Percentiles rank a stretch among this genome's conserved stretches.
These are phyloP conservation scores for Bilobella aurantiaca DNA, from an alignment of 1,140 invertebrate species.

Conservation along the genomic window DNA sequence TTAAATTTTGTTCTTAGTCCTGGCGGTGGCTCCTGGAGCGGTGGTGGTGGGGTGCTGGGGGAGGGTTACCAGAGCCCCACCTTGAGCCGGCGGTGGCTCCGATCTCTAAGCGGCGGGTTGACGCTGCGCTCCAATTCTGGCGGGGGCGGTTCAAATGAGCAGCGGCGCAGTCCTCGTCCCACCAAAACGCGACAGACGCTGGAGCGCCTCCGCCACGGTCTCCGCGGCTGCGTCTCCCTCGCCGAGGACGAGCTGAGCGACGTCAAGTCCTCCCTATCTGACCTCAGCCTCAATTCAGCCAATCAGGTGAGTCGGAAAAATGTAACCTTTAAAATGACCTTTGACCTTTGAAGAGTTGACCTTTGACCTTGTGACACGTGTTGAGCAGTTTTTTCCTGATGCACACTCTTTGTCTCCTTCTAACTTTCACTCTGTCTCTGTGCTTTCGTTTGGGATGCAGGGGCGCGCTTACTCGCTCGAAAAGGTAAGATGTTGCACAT, in stretches of 20 bases:
- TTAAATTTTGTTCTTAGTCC: no score
- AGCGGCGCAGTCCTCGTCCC: not conserved
- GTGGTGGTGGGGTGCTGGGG: not conserved
- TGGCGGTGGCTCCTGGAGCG: not conserved
- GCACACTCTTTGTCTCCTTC: not conserved
- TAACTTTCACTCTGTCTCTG: not conserved
- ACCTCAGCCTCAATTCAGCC: not conserved
- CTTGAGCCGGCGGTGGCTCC: not conserved
- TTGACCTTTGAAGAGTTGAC: not conserved
- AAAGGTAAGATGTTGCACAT: no score
- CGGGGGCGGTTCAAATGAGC: not conserved
- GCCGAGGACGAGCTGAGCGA: not conserved
- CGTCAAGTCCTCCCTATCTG: not conserved
- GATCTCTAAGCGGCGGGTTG: not conserved
- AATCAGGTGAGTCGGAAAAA: not conserved
- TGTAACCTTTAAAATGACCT: not conserved
- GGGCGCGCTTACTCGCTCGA: not conserved
- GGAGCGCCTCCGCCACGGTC: not conserved
- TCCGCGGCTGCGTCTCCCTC: not conserved
- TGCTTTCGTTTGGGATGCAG: not conserved
- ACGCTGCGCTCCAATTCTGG: not conserved
- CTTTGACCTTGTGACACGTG: not conserved
- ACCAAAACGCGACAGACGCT: not conserved
- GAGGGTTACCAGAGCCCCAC: not conserved
- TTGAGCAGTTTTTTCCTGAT: not conserved